Percentiles rank a stretch among this genome's conserved stretches.
Evolutionary conservation across 2,797 vertebrate genomes (phyloP).

Genomic region (Periophthalmus magnuspinnatus): DNA sequence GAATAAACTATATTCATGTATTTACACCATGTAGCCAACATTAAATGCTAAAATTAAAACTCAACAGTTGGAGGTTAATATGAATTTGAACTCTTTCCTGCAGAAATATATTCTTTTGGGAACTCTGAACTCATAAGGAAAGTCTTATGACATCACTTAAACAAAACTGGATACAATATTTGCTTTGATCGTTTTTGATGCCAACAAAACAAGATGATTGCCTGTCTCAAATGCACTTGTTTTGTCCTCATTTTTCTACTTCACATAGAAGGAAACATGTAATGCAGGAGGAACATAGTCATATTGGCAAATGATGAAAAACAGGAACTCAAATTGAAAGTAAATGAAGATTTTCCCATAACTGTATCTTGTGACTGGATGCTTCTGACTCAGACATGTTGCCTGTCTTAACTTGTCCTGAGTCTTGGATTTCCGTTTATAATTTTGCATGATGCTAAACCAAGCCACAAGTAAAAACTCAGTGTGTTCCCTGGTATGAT

Average conservation of each 20-base stretch:
- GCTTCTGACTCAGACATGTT: slow-evolving; percentile 22
- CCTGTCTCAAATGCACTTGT: too few species aligned
- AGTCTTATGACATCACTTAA: too few species aligned
- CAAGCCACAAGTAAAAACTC: slow-evolving; percentile 6
- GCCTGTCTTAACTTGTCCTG: not conserved
- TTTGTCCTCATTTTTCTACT: too few species aligned
- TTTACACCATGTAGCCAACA: not conserved
- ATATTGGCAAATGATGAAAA: not conserved
- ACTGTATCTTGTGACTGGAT: not conserved
- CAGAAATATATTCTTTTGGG: too few species aligned
- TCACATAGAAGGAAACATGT: not conserved
- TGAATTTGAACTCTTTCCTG: too few species aligned
- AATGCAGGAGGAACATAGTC: not conserved
- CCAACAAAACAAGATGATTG: too few species aligned
- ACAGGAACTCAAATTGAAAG: not conserved
- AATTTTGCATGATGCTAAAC: not conserved
- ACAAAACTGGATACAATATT: too few species aligned
- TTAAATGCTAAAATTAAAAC: too few species aligned
- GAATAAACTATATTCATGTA: not conserved
- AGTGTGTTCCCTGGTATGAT: not conserved
- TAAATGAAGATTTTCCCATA: not conserved
- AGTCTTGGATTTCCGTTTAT: not conserved
- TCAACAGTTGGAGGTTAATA: too few species aligned
- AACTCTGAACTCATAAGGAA: too few species aligned
- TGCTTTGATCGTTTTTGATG: too few species aligned